Evolutionary conservation across 2,888 invertebrate genomes (phyloP), one percentile per base, ranked within the genome.

Genomic region (Rhingia campestris): DNA sequence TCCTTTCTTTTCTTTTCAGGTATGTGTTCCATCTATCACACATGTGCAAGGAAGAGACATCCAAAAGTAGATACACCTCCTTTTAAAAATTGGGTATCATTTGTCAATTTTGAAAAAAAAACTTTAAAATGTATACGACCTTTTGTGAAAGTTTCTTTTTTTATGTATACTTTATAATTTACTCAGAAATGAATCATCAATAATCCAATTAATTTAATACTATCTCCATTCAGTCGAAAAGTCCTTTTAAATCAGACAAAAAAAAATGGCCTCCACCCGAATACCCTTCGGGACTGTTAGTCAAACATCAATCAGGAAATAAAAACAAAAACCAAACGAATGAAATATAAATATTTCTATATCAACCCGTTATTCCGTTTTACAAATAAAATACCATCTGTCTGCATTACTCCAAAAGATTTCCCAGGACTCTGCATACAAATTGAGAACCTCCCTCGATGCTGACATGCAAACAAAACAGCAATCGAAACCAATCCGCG

Each of bases 251-350:
- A 53, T 59, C 72, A 37, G 35, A 10, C 45, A 61, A 45, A 54
- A 53, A 51, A 56, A 43, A 61, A 56, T 43, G 72, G 43, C 12
- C 33, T 61, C 72, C 51, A 6, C 59, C 33, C 33, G 43, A 61
- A 43, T 61, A 61, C 61, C 72, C 72, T 30, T 61, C 22, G 61
- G 51, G 61, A 61, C 53, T 61, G 61, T 72, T 72, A 61, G 53
- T 53, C 43, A 43, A 72, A 72, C 72, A 72, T 72, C 72, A 61
- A 72, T 72, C 72, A 61, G 53, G 53, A 61, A 59, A 49, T 30
- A 37, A 39, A 47, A 49, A 12, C 47, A 58, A 58, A 49, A n/a
- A 43, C 10, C 7, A 22, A 67, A 35, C 32, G 10, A 59, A 49
- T 59, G 33, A 70, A 70, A 70, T 41, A 59, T 33, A 51, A 59